Evolutionary conservation across 1,140 invertebrate species (phyloP), one percentile per base, ranked within the genome.

Genomic region (Drosophila melanica): DNA sequence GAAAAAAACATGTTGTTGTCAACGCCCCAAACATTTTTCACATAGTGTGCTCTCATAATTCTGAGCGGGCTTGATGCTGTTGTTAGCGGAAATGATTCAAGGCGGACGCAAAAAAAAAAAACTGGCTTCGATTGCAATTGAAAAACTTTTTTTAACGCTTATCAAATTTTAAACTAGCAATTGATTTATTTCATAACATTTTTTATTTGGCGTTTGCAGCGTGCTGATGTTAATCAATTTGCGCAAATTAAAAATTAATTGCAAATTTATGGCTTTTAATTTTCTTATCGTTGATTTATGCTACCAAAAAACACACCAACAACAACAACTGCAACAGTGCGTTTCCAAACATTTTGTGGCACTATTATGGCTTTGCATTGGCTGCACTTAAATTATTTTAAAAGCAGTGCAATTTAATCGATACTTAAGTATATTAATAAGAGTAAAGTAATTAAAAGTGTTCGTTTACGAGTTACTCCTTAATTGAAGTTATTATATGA

Each of bases 211-310:
- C 72, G 51, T 81, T 79, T 76, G 68, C 63, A 63, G 63, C 67
- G 65, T 79, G 50, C 82, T 84, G 79, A 82, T 82, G 76, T 51
- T 86, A 69, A 82, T 87, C 84, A 84, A 87, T 84, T 89, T 89
- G 79, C 79, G 77, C 82, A 89, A 90, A 90, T 86, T 90, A 86
- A 90, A 90, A 90, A 82, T 90, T 90, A 90, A 90, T 90, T 90
- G 86, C 75, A 82, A 90, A 90, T 90, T 90, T 90, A 90, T 90
- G 71, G 86, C 86, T 79, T 90, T 90, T 90, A 90, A 90, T 86
- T 90, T 90, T 81, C 76, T 79, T 90, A 86, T 77, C 78, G 70
- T 48, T 90, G 86, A 90, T 79, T 90, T 90, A 86, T 90, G 79
- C 59, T 57, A 64, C 45, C 53, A 59, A 59, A 73, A 57, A 55